Evolutionary conservation across 2,113 vertebrate genomes (phyloP), one percentile per base, ranked within the genome.

Genomic region (Gadus macrocephalus): DNA sequence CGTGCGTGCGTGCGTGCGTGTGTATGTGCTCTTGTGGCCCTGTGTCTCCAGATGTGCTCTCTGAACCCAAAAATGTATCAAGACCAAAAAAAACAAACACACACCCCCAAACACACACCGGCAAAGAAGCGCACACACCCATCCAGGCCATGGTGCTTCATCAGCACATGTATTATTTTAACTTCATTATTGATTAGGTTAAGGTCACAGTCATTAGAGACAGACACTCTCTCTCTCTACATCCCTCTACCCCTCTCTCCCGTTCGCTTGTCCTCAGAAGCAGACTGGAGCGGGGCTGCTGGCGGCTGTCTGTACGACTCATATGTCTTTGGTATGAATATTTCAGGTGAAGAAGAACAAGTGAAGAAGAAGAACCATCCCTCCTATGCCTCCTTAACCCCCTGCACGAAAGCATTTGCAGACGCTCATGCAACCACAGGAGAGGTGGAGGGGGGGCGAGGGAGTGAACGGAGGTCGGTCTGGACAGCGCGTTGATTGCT

Each of bases 161-260:
- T 66, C 65, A 55, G 22, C 65, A 55, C 15, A 67, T 66, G 49
- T 67, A 15, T 20, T 25, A 20, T 53, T 55, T 67, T 15, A 67
- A 55, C 65, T 55, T 27, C 20, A 55, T 15, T 53, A 67, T 67
- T 67, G 65, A 67, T 67, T 55, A 56, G 65, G 65, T 53, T 67
- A 55, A 67, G 65, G 65, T 67, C 65, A 66, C 64, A 5, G 64
- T 66, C 38, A 53, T 66, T 66, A 53, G 19, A 66, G 64, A 53
- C 27, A 53, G 35, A 22, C 64, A 49, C 38, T 64, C 15, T 64
- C 27, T 17, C 28, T 38, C 27, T 16, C 31, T n/a, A 2, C 8
- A 17, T 42, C n/a, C 19, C 63, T 62, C 59, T 63, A 5, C 60
- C n/a, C 5, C 28, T 59, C 15, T 20, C 56, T 67, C 58, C 5